Percentiles rank a stretch among this genome's conserved stretches.
Conservation (phyloP, 2,113 vertebrate species). For the Laticauda colubrina region DNA sequence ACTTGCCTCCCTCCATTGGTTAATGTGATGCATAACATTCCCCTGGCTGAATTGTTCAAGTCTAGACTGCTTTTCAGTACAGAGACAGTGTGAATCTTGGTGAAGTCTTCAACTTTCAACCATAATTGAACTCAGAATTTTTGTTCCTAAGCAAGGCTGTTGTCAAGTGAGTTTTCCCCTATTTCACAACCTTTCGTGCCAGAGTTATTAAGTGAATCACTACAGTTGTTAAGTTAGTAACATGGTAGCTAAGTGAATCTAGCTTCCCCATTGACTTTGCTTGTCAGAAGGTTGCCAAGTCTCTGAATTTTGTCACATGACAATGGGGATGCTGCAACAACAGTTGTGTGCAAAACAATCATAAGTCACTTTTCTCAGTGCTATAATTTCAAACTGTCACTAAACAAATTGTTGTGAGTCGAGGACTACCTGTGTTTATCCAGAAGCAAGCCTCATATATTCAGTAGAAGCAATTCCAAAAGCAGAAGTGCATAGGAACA, state of each 20-base stretch:
- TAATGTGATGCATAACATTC: neutral
- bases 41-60: neutral
- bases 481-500: neutral
- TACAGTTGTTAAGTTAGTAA: too few species aligned
- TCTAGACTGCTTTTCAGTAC: neutral
- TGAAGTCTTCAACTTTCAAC: neutral
- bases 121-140: too few species aligned
- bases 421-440: neutral
- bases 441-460: neutral
- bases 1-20: neutral
- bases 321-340: neutral
- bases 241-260: too few species aligned
- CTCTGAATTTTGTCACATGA: neutral
- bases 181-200: too few species aligned
- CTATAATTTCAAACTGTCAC: neutral
- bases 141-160: too few species aligned
- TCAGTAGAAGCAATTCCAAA: neutral
- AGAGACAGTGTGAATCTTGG: neutral
- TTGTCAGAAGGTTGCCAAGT: neutral
- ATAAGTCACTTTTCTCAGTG: neutral
- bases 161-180: too few species aligned
- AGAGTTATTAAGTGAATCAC: too few species aligned
- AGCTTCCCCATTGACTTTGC: too few species aligned
- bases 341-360: neutral
- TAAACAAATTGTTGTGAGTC: neutral